phyloP scores from a whole-genome alignment of 2,797 vertebrate genomes.

The Macroramphosus scolopax region DNA sequence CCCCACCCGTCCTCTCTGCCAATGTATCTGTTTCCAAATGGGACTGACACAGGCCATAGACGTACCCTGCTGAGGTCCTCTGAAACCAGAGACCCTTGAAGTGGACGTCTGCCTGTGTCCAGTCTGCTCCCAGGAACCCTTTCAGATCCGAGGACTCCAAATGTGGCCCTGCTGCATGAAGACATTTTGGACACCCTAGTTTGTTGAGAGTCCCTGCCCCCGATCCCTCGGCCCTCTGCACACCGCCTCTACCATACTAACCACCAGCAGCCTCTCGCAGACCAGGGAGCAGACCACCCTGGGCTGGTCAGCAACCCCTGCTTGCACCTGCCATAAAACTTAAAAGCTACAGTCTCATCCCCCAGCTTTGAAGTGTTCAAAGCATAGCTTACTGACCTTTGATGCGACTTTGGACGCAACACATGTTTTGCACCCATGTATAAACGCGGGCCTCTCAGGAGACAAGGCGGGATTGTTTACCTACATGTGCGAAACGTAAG shows the following conservation, averaged over 20 bases:
- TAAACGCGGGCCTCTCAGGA: slow-evolving; percentile 76
- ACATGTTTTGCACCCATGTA: slow-evolving; percentile 86
- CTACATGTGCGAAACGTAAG: slow-evolving; percentile 82
- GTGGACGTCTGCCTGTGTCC: slow-evolving; percentile 90
- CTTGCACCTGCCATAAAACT: slow-evolving; percentile 98
- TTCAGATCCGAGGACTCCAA: slow-evolving; percentile 76
- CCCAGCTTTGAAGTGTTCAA: slow-evolving; percentile 94
- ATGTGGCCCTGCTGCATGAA: slow-evolving; percentile 82
- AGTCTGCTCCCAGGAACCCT: slow-evolving; percentile 78
- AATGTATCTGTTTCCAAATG: slow-evolving; percentile 83
- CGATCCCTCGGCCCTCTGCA: slow-evolving; percentile 30
- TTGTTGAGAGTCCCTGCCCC: slow-evolving; percentile 64
- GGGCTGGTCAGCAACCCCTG: slow-evolving; percentile 89
- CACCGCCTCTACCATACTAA: slow-evolving; percentile 52
- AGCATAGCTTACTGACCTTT: slow-evolving; percentile 91
- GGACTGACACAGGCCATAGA: slow-evolving; percentile 76
- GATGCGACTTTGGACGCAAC: slow-evolving; percentile 86
- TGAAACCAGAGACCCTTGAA: slow-evolving; percentile 99
- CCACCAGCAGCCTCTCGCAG: slow-evolving; percentile 65
- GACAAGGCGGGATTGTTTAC: slow-evolving; percentile 80
- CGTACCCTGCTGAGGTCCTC: slow-evolving; percentile 92
- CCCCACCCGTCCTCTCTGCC: slow-evolving; percentile 71
- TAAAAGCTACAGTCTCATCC: slow-evolving; percentile 88
- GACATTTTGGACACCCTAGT: slow-evolving; percentile 77
- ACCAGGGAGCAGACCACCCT: slow-evolving; percentile 85